Base-by-base conservation (phyloP, 2,888 invertebrate genomes). In the Alentia gelatinosa region DNA sequence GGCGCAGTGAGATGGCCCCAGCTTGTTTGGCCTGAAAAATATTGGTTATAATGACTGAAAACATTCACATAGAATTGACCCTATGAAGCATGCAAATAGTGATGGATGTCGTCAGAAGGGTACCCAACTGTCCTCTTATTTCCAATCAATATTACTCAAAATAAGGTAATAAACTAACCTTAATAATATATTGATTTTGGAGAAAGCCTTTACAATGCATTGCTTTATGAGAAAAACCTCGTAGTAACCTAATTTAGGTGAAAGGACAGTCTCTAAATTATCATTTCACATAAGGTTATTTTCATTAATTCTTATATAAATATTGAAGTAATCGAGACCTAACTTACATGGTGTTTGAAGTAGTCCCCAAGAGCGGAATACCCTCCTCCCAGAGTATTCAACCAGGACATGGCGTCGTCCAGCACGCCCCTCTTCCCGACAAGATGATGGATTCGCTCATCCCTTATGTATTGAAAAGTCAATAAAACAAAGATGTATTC, bases 381-480 rank as follows among this genome's bases (percentile, higher is more conserved):
- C 0, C 98, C 99, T 84, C 99, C 99, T 1, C 99, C 99, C 26
- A 99, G 97, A 0, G 99, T 99, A 33, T 99, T 99, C 37, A 99
- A 96, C 98, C 99, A 99, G 30, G 98, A 98, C 97, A 99, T 94
- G 26, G 94, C 93, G 90, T 95, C 95, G 50, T 95, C 95, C 42
- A 95, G 89, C 37, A 89, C 63, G 23, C 91, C 37, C 15, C 68
- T 88, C 88, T 91, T 91, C 15, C 35, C 42, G 23, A 91, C 90
- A 68, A 93, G 74, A 7, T 56, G 35, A 30, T 75, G 89, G 63
- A 91, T 74, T 30, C 90, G 40, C 33, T 50, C 26, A 50, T 79
- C 90, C 91, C 92, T 90, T 4, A 47, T 30, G 39, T 19, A 63
- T 5, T n/a, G 9, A 63, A 19, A 63, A 63, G 5, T 19, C 5